These are phyloP conservation scores for Stratiomys singularior DNA, from an alignment of 2,888 invertebrate species.

Conservation along the genomic window DNA sequence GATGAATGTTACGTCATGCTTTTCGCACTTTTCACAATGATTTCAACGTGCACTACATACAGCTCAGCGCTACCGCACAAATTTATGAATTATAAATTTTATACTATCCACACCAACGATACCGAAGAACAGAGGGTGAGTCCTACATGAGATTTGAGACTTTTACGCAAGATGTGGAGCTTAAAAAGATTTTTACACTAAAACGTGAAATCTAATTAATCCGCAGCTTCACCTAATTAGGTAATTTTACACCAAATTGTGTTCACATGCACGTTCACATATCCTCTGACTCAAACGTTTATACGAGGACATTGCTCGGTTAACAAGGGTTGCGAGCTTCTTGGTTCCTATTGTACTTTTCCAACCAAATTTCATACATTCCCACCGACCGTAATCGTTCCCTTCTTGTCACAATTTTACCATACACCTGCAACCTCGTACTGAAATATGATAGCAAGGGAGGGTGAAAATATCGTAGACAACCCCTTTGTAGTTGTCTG, in stretches of 20 bases:
- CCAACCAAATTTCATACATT: background rate
- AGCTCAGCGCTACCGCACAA: background rate
- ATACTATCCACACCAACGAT: background rate
- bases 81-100: background rate
- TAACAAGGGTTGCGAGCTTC: background rate
- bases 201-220: conserved; percentile 51
- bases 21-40: background rate
- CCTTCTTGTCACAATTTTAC: background rate
- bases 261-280: conserved; percentile 47
- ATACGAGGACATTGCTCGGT: background rate
- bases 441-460: conserved; percentile 22
- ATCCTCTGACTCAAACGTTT: background rate
- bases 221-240: conserved; percentile 50
- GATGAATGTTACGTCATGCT: too few relatives aligned
- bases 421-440: background rate
- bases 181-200: conserved; percentile 42
- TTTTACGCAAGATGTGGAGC: background rate
- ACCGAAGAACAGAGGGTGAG: background rate
- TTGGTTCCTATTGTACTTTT: background rate
- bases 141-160: background rate
- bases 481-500: background rate
- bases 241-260: conserved; percentile 52
- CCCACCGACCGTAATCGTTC: background rate
- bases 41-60: background rate
- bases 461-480: background rate